Evolutionary conservation across 64 coral and sea anemone species (phyloP), one percentile per base, ranked within the genome.

Genomic region (Stichodactyla helianthus): DNA sequence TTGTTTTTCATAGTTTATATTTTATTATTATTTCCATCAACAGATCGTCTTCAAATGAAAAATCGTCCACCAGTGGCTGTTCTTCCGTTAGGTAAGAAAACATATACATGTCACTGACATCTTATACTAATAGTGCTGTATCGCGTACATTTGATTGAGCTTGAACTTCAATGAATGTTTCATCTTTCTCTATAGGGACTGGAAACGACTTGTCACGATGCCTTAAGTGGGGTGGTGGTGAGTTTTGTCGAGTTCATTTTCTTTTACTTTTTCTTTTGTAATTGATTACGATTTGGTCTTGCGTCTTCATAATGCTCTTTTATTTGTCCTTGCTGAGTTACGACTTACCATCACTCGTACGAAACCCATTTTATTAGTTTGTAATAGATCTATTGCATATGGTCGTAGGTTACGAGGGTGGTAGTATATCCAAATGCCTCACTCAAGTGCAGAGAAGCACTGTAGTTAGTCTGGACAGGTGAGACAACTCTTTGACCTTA

Each of bases 391-490:
- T 58, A 58, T 58, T 58, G 55, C 55, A 57, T 57, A 10, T 57
- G 55, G 55, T 71, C 90, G 44, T 51, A 99, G 97, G 97, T 79
- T 99, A 99, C 79, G 97, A 99, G 85, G 97, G 97, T 56, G 97
- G 93, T 52, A 86, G 93, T 71, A 95, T 99, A 56, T 93, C 97
- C 20, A 99, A 99, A 83, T 85, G 92, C 85, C 65, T 99, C 35
- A 90, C 87, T 79, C 86, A 90, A 68, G 68, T 99, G 28, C 89
- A 94, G 59, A 92, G 89, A 83, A 88, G 93, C 59, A 56, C 93
- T 80, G 93, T 99, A 86, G 93, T 99, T 61, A 99, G 93, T 86
- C 74, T 99, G 25, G 97, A 99, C 88, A 99, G 97, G 97, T 99
- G 76, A 44, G 87, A 82, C 18, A 13, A 5, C 15, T 87, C 52